A percentile compares a stretch with the other conserved stretches of the same genome.
Conservation (phyloP, 2,113 vertebrate genomes). For the Odocoileus hemionus region DNA sequence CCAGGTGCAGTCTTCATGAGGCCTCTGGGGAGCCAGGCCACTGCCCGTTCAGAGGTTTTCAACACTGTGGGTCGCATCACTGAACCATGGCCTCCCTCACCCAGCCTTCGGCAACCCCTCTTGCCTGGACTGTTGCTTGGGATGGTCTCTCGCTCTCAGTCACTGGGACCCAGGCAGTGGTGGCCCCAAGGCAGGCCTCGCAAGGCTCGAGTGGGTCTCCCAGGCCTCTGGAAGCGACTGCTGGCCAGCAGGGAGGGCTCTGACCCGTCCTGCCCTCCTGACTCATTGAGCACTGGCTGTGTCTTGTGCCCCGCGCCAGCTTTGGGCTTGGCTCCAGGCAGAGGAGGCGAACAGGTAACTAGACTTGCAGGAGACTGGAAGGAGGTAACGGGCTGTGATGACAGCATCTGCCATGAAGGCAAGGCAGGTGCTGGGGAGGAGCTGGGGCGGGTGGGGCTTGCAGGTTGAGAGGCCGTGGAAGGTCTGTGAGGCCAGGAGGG, state of each 20-base stretch:
- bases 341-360: not conserved
- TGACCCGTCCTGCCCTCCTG: not conserved
- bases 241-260: not conserved
- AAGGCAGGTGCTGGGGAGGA: not conserved
- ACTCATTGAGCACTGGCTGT: not conserved
- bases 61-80: fast-evolving
- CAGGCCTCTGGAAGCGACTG: not conserved
- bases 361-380: fast-evolving
- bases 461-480: not conserved
- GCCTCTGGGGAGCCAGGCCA: too few species aligned
- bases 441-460: not conserved
- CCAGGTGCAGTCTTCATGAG: not conserved
- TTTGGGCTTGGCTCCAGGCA: too few species aligned
- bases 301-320: not conserved
- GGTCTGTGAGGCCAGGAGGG: not conserved
- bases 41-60: not conserved
- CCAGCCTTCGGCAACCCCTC: not conserved
- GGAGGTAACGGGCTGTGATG: not conserved
- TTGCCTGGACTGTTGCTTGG: not conserved
- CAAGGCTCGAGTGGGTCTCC: too few species aligned
- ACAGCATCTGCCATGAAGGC: not conserved
- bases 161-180: not conserved
- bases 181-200: not conserved
- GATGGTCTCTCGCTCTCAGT: not conserved
- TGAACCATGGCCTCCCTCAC: not conserved